Base-by-base conservation (phyloP, 2,797 vertebrate species). In the Sebastes trivittatus region DNA sequence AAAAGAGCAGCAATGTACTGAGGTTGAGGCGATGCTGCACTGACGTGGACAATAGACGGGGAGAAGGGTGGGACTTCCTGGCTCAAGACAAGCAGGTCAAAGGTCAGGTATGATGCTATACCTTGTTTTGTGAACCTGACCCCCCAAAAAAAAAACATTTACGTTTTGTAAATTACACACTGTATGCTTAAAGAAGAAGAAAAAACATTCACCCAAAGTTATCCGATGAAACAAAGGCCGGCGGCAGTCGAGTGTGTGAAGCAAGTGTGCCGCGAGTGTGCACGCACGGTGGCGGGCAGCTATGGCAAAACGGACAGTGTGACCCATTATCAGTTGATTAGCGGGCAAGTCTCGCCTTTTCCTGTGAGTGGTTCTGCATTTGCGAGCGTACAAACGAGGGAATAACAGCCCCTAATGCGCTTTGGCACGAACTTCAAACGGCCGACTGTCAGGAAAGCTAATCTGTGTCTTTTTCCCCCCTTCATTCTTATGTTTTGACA, bases 401-500 rank as follows among this genome's bases (percentile, higher is more conserved):
- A 93, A 94, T 93, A 95, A 95, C 89, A 93, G 88, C 78, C 87
- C 84, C 88, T 94, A 96, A 96, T 95, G 95, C 95, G 95, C 94
- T 96, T 94, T 96, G 96, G 96, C 95, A 93, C 62, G 10, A 72
- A 94, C 94, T 95, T 96, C 96, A 96, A 96, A 96, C 84, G 60
- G 82, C 67, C 22, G 72, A 92, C 90, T 92, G 92, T 94, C 94
- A 94, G 95, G 94, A 95, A 95, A 92, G 91, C 94, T 95, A 96
- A 96, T 96, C 95, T 93, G 86, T 87, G 81, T 83, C 92, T 89
- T 86, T 89, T 1, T 34, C 73, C 93, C 90, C 92, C 87, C 91
- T 95, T 96, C 95, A 96, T 95, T 96, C 95, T 93, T 92, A 84
- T 96, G 94, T 96, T 96, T 96, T 96, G 93, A 96, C 95, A 96